Percentiles rank a stretch among this genome's conserved stretches.
These are phyloP conservation scores for Antheraea mylitta DNA, from an alignment of 1,140 invertebrate genomes.

Conservation along the genomic window DNA sequence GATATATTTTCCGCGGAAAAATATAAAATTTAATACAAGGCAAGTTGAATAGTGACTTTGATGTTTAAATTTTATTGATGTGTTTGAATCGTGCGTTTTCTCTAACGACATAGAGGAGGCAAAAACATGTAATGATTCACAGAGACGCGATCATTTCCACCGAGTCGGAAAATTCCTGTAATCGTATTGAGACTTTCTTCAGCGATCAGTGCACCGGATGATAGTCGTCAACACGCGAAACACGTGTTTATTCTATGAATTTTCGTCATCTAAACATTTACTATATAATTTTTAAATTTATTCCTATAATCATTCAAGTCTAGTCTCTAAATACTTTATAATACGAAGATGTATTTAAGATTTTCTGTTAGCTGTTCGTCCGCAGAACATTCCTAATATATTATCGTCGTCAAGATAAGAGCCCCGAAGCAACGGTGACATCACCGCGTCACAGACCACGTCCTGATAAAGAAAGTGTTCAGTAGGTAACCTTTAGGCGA, in stretches of 20 bases:
- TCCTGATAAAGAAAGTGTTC: conserved; percentile 66
- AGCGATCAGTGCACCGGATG: conserved; percentile 40
- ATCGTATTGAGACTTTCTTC: conserved; percentile 68
- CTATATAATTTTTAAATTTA: neutral
- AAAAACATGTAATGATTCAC: conserved; percentile 68
- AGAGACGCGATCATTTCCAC: conserved; percentile 66
- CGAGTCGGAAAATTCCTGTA: conserved; percentile 75
- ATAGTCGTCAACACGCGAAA: conserved; percentile 52
- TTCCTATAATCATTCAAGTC: neutral
- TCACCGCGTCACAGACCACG: conserved; percentile 53
- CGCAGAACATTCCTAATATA: conserved; percentile 58
- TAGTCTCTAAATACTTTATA: conserved; percentile 1
- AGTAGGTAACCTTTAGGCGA: conserved; percentile 60
- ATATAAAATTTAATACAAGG: conserved; percentile 5
- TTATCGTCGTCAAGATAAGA: conserved; percentile 70
- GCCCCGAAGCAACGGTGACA: conserved; percentile 61
- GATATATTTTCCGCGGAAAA: neutral
- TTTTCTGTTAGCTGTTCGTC: conserved; percentile 26
- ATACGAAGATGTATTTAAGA: conserved; percentile 8
- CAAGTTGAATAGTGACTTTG: conserved; percentile 9
- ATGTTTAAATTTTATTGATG: conserved; percentile 32
- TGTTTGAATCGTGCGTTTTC: conserved; percentile 49
- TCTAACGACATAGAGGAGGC: conserved; percentile 33
- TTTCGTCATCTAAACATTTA: conserved; percentile 28
- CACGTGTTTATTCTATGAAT: conserved; percentile 29